phyloP scores from a whole-genome alignment of 2,797 vertebrate species.

The Nyctibius grandis region DNA sequence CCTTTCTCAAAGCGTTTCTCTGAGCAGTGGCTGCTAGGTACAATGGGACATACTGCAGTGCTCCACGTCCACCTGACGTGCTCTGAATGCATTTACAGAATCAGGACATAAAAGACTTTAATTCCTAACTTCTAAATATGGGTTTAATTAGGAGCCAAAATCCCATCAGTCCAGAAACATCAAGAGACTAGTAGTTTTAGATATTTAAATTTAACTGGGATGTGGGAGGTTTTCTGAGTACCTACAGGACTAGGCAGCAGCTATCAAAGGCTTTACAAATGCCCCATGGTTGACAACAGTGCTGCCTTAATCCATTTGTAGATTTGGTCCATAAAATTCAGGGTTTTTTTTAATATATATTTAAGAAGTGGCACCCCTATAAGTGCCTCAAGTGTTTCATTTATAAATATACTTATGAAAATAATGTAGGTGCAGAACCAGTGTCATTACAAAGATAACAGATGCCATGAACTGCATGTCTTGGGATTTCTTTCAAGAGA shows the following conservation, averaged over 20 bases:
- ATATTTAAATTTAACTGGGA: background rate
- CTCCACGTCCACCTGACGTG: fast-evolving
- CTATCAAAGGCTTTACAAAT: background rate
- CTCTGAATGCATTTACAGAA: background rate
- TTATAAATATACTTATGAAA: background rate
- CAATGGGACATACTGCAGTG: background rate
- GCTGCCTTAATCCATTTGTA: background rate
- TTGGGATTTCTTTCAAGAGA: background rate
- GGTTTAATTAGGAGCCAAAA: background rate
- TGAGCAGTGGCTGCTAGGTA: background rate
- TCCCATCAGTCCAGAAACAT: background rate
- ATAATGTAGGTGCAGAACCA: background rate
- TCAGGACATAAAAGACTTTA: background rate
- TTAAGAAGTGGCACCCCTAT: background rate
- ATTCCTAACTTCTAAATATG: background rate
- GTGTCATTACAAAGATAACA: background rate
- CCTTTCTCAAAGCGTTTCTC: background rate
- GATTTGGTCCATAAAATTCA: background rate
- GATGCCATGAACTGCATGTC: background rate
- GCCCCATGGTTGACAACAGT: background rate
- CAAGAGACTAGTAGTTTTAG: background rate
- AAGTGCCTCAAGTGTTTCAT: background rate
- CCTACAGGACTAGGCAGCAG: background rate
- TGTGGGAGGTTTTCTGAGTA: background rate
- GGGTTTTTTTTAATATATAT: background rate